These are phyloP conservation scores for Oenanthe melanoleuca DNA, from an alignment of 2,113 vertebrate genomes.

Conservation along the genomic window DNA sequence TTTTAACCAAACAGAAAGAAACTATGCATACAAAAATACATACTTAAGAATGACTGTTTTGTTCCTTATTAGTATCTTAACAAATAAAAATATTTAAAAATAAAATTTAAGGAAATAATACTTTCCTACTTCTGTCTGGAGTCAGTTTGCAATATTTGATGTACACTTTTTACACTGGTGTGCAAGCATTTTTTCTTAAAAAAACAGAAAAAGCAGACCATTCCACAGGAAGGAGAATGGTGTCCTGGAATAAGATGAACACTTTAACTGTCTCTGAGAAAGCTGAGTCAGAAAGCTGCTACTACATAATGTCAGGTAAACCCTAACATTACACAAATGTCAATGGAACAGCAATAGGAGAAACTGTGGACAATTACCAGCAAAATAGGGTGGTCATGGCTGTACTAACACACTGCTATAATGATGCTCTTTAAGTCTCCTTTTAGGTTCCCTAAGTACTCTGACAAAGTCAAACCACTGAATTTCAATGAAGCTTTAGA, in stretches of 20 bases:
- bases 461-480: slow-evolving; percentile 34
- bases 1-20: neutral
- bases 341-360: slow-evolving; percentile 11
- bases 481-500: slow-evolving; percentile 38
- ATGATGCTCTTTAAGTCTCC: slow-evolving; percentile 8
- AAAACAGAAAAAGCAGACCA: neutral
- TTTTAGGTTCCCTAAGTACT: neutral
- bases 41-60: neutral
- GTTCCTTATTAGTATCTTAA: neutral
- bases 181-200: neutral
- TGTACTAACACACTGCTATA: slow-evolving; percentile 6
- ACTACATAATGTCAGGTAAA: neutral
- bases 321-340: neutral
- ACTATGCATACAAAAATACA: slow-evolving; percentile 31
- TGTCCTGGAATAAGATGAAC: neutral
- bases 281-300: neutral
- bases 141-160: neutral
- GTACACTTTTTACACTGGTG: neutral
- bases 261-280: neutral
- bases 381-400: slow-evolving; percentile 22
- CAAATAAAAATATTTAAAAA: slow-evolving; percentile 27
- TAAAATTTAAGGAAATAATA: slow-evolving; percentile 20
- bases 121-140: neutral
- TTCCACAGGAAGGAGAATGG: slow-evolving; percentile 26
- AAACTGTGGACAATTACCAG: slow-evolving; percentile 51